Evolutionary conservation across 2,113 vertebrate genomes (phyloP), one percentile per base, ranked within the genome.

Genomic region (Miniopterus natalensis): DNA sequence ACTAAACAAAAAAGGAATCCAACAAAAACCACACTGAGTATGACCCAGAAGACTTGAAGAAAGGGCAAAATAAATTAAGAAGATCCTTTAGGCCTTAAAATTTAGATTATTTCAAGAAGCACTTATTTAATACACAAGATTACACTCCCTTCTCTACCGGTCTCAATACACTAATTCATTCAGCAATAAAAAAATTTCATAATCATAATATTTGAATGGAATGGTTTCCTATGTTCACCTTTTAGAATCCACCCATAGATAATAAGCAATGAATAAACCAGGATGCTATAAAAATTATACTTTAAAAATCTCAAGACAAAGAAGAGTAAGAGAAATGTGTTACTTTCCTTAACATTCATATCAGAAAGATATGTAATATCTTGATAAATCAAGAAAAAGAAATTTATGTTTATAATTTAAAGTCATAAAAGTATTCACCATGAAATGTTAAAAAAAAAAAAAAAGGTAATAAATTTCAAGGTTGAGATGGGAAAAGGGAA

Each of bases 191-290:
- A 74, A 90, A 81, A 80, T 61, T 83, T 70, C n/a, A 88, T 71
- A 88, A 84, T 42, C 27, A 79, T 31, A 94, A 36, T 92, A 94
- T 66, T 74, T 92, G 84, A 88, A 92, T 65, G 66, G 53, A 81
- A 65, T 57, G 59, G 61, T 74, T 88, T 92, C 51, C 70, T 79
- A 55, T 59, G 42, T 73, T 94, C 40, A 49, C 20, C 71, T 75
- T 94, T 51, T 59, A 73, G 77, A 92, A 71, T 88, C 55, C 88
- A 88, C 1, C 65, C 53, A 57, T 1, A 53, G 61, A 71, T 59
- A 77, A 96, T 90, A 80, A 85, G 31, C 25, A 49, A 3, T 86
- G 47, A 47, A 36, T 80, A 53, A 77, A 70, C 21, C 73, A 92
- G 53, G 27, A 79, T 88, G 42, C 70, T 55, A 47, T 45, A 79